These are phyloP conservation scores for Yponomeuta malinellus DNA, from an alignment of 2,888 invertebrate species.

Conservation along the genomic window DNA sequence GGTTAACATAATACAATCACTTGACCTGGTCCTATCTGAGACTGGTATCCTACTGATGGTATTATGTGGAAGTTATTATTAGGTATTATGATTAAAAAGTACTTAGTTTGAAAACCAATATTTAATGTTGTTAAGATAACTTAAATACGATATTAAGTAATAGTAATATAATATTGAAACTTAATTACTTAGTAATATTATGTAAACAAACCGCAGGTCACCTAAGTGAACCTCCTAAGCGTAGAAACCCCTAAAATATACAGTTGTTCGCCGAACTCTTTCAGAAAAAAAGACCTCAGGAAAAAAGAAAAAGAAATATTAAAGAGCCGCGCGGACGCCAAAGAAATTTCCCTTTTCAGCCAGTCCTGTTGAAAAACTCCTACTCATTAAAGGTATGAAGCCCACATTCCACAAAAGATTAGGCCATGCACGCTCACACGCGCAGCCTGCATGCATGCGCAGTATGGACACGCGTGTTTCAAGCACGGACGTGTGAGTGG, in stretches of 20 bases:
- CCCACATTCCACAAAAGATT: conserved; percentile 73
- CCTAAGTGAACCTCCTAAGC: neutral
- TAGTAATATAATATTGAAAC: too few relatives aligned
- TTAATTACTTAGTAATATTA: too few relatives aligned
- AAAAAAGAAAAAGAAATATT: conserved; percentile 30
- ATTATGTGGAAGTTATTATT: too few relatives aligned
- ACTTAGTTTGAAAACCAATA: too few relatives aligned
- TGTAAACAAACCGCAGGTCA: too few relatives aligned
- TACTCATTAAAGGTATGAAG: conserved; percentile 65
- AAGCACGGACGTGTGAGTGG: conserved; percentile 30
- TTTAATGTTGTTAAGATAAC: too few relatives aligned
- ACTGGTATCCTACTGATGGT: too few relatives aligned
- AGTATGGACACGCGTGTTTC: conserved; percentile 19
- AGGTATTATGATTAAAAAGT: too few relatives aligned
- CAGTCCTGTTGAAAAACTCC: conserved; percentile 46
- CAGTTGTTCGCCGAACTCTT: neutral
- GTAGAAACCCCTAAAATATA: neutral
- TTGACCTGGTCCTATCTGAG: too few relatives aligned
- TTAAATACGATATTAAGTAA: too few relatives aligned
- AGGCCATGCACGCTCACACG: conserved; percentile 45
- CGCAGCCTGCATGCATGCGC: conserved; percentile 21
- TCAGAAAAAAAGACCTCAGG: neutral
- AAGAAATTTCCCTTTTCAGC: conserved; percentile 64
- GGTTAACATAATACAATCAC: too few relatives aligned
- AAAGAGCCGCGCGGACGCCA: conserved; percentile 34